A percentile compares a stretch with the other conserved stretches of the same genome.
phyloP scores from a whole-genome alignment of 2,888 invertebrate species.

The Eilema sororculum region DNA sequence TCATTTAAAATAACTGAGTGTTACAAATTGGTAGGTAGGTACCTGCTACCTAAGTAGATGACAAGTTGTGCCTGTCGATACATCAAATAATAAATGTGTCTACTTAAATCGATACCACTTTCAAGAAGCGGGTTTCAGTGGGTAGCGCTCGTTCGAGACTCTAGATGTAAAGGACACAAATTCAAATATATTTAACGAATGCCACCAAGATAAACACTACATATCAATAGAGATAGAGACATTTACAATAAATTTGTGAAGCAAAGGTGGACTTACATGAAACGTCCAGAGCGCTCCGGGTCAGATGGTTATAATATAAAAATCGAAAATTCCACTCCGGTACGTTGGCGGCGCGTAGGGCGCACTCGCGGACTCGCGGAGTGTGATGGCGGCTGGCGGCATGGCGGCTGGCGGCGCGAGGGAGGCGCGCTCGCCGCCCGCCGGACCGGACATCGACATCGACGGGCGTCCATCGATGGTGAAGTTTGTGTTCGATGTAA shows the following conservation, averaged over 20 bases:
- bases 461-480: conserved; percentile 36
- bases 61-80: neutral
- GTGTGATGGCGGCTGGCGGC: conserved; percentile 36
- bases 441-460: conserved; percentile 51
- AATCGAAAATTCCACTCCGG: conserved; percentile 56
- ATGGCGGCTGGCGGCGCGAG: too few relatives aligned
- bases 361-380: conserved; percentile 56
- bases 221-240: conserved; percentile 23
- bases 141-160: neutral
- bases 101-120: conserved; percentile 12
- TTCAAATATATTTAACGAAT: conserved; percentile 10
- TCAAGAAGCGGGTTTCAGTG: conserved; percentile 5
- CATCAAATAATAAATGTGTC: neutral
- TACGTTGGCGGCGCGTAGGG: conserved; percentile 57
- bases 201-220: neutral
- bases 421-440: conserved; percentile 40
- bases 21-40: too few relatives aligned
- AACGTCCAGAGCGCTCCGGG: conserved; percentile 32
- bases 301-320: conserved; percentile 40
- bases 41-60: neutral
- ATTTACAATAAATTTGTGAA: neutral
- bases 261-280: conserved; percentile 39
- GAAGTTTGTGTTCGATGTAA: conserved; percentile 39
- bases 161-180: conserved; percentile 17
- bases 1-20: neutral